Evolutionary conservation across 2,888 invertebrate genomes (phyloP).

Genomic region (Eristalinus sepulchralis): DNA sequence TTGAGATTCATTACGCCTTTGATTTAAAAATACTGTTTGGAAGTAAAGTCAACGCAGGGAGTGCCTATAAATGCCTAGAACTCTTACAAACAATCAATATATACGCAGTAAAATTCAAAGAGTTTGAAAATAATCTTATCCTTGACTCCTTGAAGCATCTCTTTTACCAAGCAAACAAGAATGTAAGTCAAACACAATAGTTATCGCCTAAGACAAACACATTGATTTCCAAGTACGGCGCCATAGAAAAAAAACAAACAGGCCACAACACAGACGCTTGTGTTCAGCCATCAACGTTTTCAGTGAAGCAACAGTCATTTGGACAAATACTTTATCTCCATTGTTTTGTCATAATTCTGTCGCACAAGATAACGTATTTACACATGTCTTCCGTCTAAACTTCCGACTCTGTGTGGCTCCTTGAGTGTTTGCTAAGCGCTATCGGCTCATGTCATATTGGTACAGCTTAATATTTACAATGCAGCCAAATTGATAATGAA

Average conservation of each 20-base stretch:
- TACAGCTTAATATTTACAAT: background rate
- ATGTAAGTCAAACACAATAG: background rate
- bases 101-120: too few relatives aligned
- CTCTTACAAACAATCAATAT: too few relatives aligned
- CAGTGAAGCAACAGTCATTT: background rate
- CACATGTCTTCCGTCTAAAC: background rate
- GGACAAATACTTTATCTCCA: background rate
- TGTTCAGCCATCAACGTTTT: background rate
- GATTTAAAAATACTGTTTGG: too few relatives aligned
- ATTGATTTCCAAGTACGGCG: background rate
- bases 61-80: too few relatives aligned
- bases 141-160: too few relatives aligned
- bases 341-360: background rate
- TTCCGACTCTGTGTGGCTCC: background rate
- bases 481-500: background rate
- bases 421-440: background rate
- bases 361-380: background rate
- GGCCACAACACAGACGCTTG: background rate
- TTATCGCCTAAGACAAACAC: background rate
- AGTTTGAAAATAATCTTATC: too few relatives aligned
- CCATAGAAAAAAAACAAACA: background rate
- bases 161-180: background rate
- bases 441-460: background rate
- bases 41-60: too few relatives aligned
- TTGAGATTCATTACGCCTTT: too few relatives aligned